A percentile compares a stretch with the other conserved stretches of the same genome.
phyloP scores from a whole-genome alignment of 2,888 invertebrate genomes.

The Lampropteryx suffumata region DNA sequence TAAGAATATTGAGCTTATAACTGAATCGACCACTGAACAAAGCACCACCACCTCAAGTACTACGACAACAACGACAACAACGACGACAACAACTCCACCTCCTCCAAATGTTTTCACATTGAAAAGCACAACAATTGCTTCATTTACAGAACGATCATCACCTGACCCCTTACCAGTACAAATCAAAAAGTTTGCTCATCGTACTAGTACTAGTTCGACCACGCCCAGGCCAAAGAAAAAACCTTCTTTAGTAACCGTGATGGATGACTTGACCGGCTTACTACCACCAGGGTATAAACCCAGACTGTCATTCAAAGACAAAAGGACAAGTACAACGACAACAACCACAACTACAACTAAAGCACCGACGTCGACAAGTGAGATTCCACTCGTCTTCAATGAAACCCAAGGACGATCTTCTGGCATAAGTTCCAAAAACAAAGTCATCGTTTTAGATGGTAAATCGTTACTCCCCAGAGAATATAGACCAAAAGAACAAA shows the following conservation, averaged over 20 bases:
- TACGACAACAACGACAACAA: conserved; percentile 52
- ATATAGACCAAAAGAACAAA: conserved; percentile 73
- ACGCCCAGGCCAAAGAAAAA: conserved; percentile 74
- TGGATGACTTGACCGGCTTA: conserved; percentile 84
- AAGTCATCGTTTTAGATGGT: conserved; percentile 81
- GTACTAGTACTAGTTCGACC: conserved; percentile 64
- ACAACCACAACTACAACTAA: conserved; percentile 59
- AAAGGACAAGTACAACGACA: conserved; percentile 78
- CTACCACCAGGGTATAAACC: conserved; percentile 86
- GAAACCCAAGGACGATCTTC: conserved; percentile 77
- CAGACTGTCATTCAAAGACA: conserved; percentile 77
- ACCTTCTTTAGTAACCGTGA: conserved; percentile 70
- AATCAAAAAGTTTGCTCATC: conserved; percentile 86
- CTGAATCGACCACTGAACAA: conserved; percentile 76
- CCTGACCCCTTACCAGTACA: conserved; percentile 84
- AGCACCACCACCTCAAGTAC: conserved; percentile 41
- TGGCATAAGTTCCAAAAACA: conserved; percentile 82
- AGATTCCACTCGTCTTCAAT: conserved; percentile 52
- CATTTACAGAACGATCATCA: conserved; percentile 78
- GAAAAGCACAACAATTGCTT: conserved; percentile 74
- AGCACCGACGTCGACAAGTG: conserved; percentile 40
- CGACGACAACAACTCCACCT: conserved; percentile 57
- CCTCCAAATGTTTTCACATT: conserved; percentile 76
- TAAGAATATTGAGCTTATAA: conserved; percentile 86
- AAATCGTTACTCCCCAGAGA: conserved; percentile 81